Percentiles rank a stretch among this genome's conserved stretches.
These are phyloP conservation scores for Eristalis arbustorum DNA, from an alignment of 2,888 invertebrate species.

Conservation along the genomic window DNA sequence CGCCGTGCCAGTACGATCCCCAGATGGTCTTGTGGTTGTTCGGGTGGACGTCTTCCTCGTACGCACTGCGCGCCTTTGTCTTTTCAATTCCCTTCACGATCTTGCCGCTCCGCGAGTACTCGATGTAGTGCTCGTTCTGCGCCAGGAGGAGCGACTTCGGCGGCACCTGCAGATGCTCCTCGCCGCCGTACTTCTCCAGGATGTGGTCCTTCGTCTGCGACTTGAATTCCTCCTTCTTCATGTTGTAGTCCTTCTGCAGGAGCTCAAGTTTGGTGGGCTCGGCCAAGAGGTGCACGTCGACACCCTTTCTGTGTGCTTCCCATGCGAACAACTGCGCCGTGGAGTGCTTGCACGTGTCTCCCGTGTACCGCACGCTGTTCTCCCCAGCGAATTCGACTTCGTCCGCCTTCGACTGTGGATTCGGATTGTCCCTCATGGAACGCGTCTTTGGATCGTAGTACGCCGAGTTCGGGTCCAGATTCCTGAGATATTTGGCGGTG, in stretches of 20 bases:
- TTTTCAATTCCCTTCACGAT: constrained; percentile 93
- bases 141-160: constrained; percentile 92
- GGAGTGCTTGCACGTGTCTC: constrained; percentile 95
- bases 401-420: constrained; percentile 83
- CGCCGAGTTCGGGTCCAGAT: constrained; percentile 97
- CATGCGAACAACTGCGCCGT: constrained; percentile 97
- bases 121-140: constrained; percentile 97
- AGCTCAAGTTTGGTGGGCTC: constrained; percentile 98
- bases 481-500: constrained; percentile 98
- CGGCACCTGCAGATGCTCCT: constrained; percentile 93
- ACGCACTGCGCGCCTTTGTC: constrained; percentile 90
- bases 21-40: constrained; percentile 97
- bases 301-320: constrained; percentile 96
- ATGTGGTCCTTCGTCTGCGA: constrained; percentile 91
- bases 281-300: constrained; percentile 96
- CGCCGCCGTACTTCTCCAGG: constrained; percentile 96
- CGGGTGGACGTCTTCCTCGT: constrained; percentile 95
- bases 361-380: constrained; percentile 96
- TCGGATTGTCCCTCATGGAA: constrained; percentile 98
- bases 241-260: constrained; percentile 92
- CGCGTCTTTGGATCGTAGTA: constrained; percentile 99
- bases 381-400: constrained; percentile 95
- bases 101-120: constrained; percentile 96
- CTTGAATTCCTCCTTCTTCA: constrained; percentile 94
- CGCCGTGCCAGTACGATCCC: constrained; percentile 97